Base-by-base conservation (phyloP, 2,113 vertebrate species). In the Percina caprodes region DNA sequence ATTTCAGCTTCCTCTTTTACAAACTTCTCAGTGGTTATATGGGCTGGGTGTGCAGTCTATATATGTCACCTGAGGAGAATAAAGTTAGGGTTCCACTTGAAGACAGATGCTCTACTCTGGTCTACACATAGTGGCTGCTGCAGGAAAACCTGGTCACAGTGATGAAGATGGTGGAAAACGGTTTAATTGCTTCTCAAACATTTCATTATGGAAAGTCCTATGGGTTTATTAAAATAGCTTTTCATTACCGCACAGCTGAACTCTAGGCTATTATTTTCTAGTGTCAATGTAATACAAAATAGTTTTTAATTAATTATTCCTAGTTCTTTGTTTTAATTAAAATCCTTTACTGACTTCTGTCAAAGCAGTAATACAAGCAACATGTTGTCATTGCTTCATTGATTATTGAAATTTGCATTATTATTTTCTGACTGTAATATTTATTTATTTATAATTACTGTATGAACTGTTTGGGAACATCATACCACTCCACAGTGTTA, bases 1-100 rank as follows among this genome's bases (percentile, higher is more conserved):
- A 70, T 88, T 85, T 82, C 71, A 66, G 74, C 66, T 69, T 66
- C 49, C 51, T 77, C 39, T 76, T 82, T 86, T 88, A 86, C 69
- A 84, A 82, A 88, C 84, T 81, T 15, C 82, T 6, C 42, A 69
- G 82, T 24, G 4, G 81, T 85, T 86, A 79, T 77, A 86, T 16
- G 45, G 80, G 74, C 82, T 51, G 10, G 33, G 49, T 79, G 82
- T 72, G 79, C 71, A 81, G 86, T 82, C 77, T 78, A 69, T 86
- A 89, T 79, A 66, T 85, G 87, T 85, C 86, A 92, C 82, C 69
- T 86, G 83, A 76, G 73, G 81, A 85, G 59, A 56, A 82, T 81
- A 42, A 72, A 75, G 51, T 62, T 24, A 16, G 26, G 69, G 69
- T 30, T 75, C 5, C 49, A 58, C 12, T 70, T 16, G 35, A 70